phyloP scores from a whole-genome alignment of 2,888 invertebrate genomes.

The Xanthia icteritia region DNA sequence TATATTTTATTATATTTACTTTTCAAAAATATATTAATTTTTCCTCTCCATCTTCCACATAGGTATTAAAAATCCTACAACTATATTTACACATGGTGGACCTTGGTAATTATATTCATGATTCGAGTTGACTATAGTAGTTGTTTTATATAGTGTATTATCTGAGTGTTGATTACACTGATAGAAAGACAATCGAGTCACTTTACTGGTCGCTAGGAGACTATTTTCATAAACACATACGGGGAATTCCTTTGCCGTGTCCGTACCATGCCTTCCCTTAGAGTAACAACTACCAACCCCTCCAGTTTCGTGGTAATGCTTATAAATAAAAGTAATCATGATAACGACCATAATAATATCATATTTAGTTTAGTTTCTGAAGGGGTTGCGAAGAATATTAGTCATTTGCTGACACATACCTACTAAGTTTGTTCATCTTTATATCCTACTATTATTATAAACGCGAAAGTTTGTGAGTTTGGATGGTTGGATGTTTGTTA shows the following conservation, averaged over 20 bases:
- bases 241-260: slow-evolving; percentile 60
- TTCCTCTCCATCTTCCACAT: too few relatives aligned
- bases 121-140: slow-evolving; percentile 3
- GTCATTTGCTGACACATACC: slow-evolving; percentile 6
- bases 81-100: neutral
- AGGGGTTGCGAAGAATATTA: slow-evolving; percentile 21
- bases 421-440: neutral
- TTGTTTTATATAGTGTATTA: too few relatives aligned
- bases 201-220: slow-evolving; percentile 62
- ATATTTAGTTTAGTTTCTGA: slow-evolving; percentile 14
- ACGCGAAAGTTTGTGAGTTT: too few relatives aligned
- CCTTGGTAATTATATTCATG: slow-evolving; percentile 8
- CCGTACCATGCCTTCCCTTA: slow-evolving; percentile 21
- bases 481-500: too few relatives aligned
- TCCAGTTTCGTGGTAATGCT: slow-evolving; percentile 47
- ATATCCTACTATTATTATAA: too few relatives aligned
- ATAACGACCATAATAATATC: neutral
- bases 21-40: too few relatives aligned
- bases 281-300: slow-evolving; percentile 41
- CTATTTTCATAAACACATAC: slow-evolving; percentile 61
- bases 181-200: slow-evolving; percentile 41
- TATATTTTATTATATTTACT: too few relatives aligned
- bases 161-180: slow-evolving; percentile 21
- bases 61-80: neutral
- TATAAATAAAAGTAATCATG: slow-evolving; percentile 45